A percentile compares a stretch with the other conserved stretches of the same genome.
Conservation (phyloP, 2,113 vertebrate species). For the Speoplatyrhinus poulsoni region DNA sequence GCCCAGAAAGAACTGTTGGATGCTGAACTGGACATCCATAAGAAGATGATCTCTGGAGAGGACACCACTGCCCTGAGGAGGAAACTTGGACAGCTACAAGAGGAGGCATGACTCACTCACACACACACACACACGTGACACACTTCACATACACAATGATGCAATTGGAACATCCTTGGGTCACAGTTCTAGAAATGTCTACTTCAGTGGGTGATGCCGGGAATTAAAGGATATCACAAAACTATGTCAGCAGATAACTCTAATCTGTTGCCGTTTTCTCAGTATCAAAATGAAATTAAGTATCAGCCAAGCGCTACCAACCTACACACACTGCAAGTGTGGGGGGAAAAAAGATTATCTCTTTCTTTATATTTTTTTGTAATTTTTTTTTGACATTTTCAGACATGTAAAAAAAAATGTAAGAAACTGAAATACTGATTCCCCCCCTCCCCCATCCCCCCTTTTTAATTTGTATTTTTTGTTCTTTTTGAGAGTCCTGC, state of each 20-base stretch:
- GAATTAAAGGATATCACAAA: slow-evolving; percentile 22
- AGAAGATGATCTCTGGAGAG: slow-evolving; percentile 92
- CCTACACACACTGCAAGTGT: background rate
- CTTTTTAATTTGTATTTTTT: too few species aligned
- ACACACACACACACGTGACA: background rate
- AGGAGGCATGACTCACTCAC: slow-evolving; percentile 80
- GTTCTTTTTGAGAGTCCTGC: too few species aligned
- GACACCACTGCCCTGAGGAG: slow-evolving; percentile 96
- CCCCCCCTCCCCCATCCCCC: too few species aligned
- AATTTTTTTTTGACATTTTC: too few species aligned
- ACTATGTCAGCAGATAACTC: slow-evolving; percentile 10
- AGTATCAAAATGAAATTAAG: background rate
- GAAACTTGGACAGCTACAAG: slow-evolving; percentile 89
- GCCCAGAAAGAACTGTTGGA: slow-evolving; percentile 95
- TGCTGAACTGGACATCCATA: slow-evolving; percentile 94
- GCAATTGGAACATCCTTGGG: background rate
- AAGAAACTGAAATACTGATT: too few species aligned
- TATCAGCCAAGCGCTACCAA: background rate
- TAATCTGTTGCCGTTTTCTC: background rate
- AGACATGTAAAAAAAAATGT: too few species aligned
- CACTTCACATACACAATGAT: background rate
- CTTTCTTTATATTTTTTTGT: too few species aligned
- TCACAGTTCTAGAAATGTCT: slow-evolving; percentile 10
- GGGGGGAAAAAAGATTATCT: too few species aligned
- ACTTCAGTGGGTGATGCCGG: slow-evolving; percentile 12